phyloP scores from a whole-genome alignment of 2,888 invertebrate genomes.

The Torymus texanus region DNA sequence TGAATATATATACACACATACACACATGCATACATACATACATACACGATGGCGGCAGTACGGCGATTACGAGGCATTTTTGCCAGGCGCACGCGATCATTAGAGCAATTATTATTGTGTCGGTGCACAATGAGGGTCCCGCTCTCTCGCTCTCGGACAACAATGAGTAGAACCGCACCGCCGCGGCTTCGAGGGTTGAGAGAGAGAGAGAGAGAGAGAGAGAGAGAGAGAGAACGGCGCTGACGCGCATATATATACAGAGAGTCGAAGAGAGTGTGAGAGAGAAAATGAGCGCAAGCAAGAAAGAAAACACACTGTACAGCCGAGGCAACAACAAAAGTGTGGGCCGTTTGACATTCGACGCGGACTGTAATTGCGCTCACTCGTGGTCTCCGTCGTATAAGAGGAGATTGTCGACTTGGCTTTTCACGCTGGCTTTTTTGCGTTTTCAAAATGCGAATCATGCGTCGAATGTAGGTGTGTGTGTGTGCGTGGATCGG shows the following conservation, averaged over 20 bases:
- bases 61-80: conserved; percentile 69
- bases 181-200: conserved; percentile 34
- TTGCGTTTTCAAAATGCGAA: conserved; percentile 3
- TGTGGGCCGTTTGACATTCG: conserved; percentile 45
- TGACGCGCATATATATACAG: background rate
- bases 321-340: conserved; percentile 15
- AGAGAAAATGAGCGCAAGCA: background rate
- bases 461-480: background rate
- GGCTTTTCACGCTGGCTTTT: conserved; percentile 20
- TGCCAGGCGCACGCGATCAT: conserved; percentile 68
- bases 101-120: conserved; percentile 73
- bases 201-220: conserved; percentile 54
- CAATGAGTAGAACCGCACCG: conserved; percentile 63
- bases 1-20: conserved; percentile 18
- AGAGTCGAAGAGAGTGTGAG: conserved; percentile 14
- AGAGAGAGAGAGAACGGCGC: conserved; percentile 49
- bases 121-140: conserved; percentile 65
- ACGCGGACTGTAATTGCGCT: conserved; percentile 45
- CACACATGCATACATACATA: too few species aligned
- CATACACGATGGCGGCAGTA: conserved; percentile 20
- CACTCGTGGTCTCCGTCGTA: background rate
- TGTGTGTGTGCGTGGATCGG: conserved; percentile 31
- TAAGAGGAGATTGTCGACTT: conserved; percentile 3
- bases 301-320: conserved; percentile 21
- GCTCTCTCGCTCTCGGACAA: conserved; percentile 59